Evolutionary conservation across 2,888 invertebrate genomes (phyloP), one percentile per base, ranked within the genome.

Genomic region (Acronicta leporina): DNA sequence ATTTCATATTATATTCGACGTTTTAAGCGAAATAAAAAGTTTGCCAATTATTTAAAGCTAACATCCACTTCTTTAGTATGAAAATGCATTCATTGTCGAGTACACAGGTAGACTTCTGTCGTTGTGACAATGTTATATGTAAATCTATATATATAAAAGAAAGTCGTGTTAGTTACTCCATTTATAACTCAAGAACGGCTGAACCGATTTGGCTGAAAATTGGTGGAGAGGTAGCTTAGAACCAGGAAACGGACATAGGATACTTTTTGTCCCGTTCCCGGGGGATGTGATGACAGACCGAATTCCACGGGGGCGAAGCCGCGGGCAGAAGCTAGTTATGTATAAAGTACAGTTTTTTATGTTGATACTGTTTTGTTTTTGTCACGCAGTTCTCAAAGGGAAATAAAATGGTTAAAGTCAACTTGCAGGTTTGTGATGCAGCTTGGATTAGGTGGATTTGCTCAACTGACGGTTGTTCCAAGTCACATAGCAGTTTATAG

Each of bases 1-100:
- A 88, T 84, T 82, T 76, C 78, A 79, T 82, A 83, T 84, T 82
- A 80, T 83, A 80, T 81, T 78, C 75, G 73, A 78, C 71, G 75
- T 78, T 78, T 63, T 52, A 62, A 46, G 63, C 64, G 73, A 77
- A 66, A 63, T 69, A 70, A 70, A 81, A 68, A 55, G 72, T 73
- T 38, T 70, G 56, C 50, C 68, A 68, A 74, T 81, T 68, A 77
- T 69, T 79, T 73, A 76, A 69, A 64, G 67, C 44, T 67, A 63
- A 46, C 46, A 43, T 64, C 47, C 35, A 53, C 8, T 74, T 70
- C 54, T 63, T 66, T 69, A 65, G 55, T 60, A 76, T 76, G 72
- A 64, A 66, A 79, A 76, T 72, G 55, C 63, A 73, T 63, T 69
- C 64, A 56, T 68, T 64, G 60, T 73, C 57, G 63, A 63, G 52